Conservation (phyloP, 2,888 invertebrate genomes). For the Lithophane leautieri region DNA sequence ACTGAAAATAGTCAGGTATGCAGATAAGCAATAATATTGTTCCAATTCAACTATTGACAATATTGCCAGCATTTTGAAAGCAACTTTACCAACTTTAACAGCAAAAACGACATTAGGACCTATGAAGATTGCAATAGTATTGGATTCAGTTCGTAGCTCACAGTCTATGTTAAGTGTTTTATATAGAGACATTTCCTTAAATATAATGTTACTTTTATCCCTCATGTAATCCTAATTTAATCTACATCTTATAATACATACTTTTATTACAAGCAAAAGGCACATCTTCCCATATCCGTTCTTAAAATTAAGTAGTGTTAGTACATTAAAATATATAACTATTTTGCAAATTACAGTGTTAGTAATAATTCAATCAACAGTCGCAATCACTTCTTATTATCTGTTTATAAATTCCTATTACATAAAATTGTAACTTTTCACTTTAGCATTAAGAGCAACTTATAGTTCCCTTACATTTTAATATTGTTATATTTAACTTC, state of each 20-base stretch:
- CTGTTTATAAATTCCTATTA: neutral
- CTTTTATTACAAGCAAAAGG: slow-evolving; percentile 15
- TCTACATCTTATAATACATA: neutral
- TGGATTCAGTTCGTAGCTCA: neutral
- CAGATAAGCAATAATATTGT: neutral
- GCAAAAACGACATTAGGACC: neutral
- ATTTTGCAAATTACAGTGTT: slow-evolving; percentile 15
- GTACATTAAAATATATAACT: slow-evolving; percentile 8
- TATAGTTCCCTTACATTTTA: neutral
- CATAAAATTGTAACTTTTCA: neutral
- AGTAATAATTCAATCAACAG: slow-evolving; percentile 16
- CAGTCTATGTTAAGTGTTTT: neutral
- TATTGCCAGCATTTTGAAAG: neutral
- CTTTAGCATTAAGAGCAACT: neutral
- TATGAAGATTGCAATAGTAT: neutral
- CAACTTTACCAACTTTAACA: neutral
- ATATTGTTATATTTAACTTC: slow-evolving; percentile 1
- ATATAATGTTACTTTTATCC: neutral
- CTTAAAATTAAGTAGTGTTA: slow-evolving; percentile 10
- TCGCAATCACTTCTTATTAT: slow-evolving; percentile 12
- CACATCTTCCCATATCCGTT: slow-evolving; percentile 23
- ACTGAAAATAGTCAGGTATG: neutral
- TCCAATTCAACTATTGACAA: neutral
- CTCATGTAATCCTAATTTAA: slow-evolving; percentile 1
- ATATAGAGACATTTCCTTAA: slow-evolving; percentile 5